Evolutionary conservation across 2,113 vertebrate species (phyloP), one percentile per base, ranked within the genome.

Genomic region (Thalassarche chlororhynchos): DNA sequence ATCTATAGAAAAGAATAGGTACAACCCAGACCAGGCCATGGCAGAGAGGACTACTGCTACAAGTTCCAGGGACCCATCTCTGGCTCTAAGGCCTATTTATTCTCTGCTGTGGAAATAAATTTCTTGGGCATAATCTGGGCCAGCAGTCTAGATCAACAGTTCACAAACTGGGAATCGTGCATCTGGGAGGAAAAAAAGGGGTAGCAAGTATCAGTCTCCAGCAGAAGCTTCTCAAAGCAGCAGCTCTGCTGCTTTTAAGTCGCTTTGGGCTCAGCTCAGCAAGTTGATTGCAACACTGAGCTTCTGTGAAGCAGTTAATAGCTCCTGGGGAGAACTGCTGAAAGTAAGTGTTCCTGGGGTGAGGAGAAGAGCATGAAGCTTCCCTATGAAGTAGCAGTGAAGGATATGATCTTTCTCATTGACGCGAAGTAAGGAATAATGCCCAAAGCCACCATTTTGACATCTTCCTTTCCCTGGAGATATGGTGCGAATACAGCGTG

Each of bases 401-500:
- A 71, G 24, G 49, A 58, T 58, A 32, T 14, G 23, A 65, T 51
- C 71, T 74, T 58, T 65, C 44, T 71, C 38, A 29, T 23, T 84
- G 60, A 61, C 5, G 5, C 21, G 34, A 21, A 66, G 38, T 54
- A 68, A 55, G 26, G 6, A 84, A 36, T 36, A 47, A 55, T 23
- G 24, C 40, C 24, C 58, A 65, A 54, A 60, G 36, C 9, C 66
- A 74, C 13, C 47, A 34, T 26, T 61, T 55, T 68, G n/a, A 34
- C 42, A 49, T 26, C 23, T 24, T 47, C 31, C 21, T 62, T 92
- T 82, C 49, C 18, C 31, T 87, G 32, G 25, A 76, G 36, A 76
- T 24, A 51, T 0, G 8, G n/a, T 47, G 31, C 32, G 19, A 82
- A 51, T 25, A 62, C 4, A 4, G 31, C 5, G 0, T 23, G 31